These are phyloP conservation scores for Scyliorhinus canicula DNA, from an alignment of 2,797 vertebrate species.

Conservation along the genomic window DNA sequence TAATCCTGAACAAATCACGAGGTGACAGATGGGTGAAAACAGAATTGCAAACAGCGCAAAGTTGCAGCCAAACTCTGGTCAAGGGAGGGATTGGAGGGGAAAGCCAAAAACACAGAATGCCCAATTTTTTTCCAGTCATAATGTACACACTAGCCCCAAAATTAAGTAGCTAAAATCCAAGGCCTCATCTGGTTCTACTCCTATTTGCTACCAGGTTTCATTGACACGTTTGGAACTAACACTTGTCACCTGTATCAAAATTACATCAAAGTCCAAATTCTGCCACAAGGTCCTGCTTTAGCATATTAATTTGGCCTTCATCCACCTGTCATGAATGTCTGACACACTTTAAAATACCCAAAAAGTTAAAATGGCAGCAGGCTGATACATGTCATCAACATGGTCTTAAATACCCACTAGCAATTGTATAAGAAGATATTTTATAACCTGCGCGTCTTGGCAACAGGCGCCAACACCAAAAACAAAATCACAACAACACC, in stretches of 20 bases:
- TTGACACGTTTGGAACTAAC: not conserved
- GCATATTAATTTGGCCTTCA: not conserved
- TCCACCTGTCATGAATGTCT: not conserved
- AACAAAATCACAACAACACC: too few species aligned
- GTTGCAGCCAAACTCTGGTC: not conserved
- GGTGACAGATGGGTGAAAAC: not conserved
- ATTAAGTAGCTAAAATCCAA: not conserved
- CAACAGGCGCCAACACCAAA: too few species aligned
- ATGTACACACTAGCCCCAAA: not conserved
- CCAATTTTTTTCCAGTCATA: not conserved
- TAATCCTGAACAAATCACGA: not conserved
- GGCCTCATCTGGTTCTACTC: not conserved
- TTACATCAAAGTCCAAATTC: not conserved
- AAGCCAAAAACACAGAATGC: not conserved
- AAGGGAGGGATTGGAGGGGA: not conserved
- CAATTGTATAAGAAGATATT: too few species aligned
- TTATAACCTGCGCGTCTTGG: too few species aligned
- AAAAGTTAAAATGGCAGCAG: not conserved
- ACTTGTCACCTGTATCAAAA: not conserved
- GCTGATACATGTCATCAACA: not conserved
- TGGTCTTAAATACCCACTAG: not conserved
- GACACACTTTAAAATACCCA: not conserved
- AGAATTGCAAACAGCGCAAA: not conserved
- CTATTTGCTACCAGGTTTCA: not conserved
- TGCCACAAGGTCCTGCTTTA: not conserved